These are phyloP conservation scores for Diadema setosum DNA, from an alignment of 35 echinoderm and acorn worm species.

Conservation along the genomic window DNA sequence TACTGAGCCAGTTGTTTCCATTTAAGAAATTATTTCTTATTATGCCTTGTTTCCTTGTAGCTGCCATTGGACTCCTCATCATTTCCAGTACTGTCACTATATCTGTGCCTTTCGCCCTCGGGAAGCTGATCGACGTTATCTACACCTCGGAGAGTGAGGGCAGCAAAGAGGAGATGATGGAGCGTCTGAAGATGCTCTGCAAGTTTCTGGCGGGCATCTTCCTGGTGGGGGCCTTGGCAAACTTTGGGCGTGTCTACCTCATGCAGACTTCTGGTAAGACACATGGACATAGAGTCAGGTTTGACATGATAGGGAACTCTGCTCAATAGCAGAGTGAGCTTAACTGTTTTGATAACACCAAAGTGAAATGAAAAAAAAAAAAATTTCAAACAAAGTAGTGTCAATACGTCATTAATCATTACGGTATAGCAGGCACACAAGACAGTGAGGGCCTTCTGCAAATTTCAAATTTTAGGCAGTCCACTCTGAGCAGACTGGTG, in stretches of 20 bases:
- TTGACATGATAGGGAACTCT: too few relatives aligned
- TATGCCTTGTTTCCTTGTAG: constrained; percentile 11
- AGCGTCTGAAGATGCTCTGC: constrained; percentile 36
- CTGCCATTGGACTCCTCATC: constrained; percentile 72
- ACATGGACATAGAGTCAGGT: too few relatives aligned
- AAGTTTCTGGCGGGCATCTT: constrained; percentile 65
- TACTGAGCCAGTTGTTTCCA: background rate
- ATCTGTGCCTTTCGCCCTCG: constrained; percentile 82
- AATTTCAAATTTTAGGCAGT: too few relatives aligned
- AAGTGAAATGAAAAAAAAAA: too few relatives aligned
- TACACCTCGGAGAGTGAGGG: constrained; percentile 47
- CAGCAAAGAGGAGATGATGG: constrained; percentile 62
- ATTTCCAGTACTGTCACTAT: constrained; percentile 94
- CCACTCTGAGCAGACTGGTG: too few relatives aligned
- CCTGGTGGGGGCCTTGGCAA: constrained; percentile 69
- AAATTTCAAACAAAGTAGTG: too few relatives aligned
- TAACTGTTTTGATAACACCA: too few relatives aligned
- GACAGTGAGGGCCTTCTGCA: too few relatives aligned
- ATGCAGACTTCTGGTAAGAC: constrained; percentile 91
- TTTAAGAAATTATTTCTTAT: too few relatives aligned
- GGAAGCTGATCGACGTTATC: constrained; percentile 87
- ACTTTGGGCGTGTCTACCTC: constrained; percentile 87
- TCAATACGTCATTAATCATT: too few relatives aligned
- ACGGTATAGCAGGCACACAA: too few relatives aligned
- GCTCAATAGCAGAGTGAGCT: too few relatives aligned